Evolutionary conservation across 2,888 invertebrate species (phyloP), one percentile per base, ranked within the genome.

Genomic region (Hetaerina titia): DNA sequence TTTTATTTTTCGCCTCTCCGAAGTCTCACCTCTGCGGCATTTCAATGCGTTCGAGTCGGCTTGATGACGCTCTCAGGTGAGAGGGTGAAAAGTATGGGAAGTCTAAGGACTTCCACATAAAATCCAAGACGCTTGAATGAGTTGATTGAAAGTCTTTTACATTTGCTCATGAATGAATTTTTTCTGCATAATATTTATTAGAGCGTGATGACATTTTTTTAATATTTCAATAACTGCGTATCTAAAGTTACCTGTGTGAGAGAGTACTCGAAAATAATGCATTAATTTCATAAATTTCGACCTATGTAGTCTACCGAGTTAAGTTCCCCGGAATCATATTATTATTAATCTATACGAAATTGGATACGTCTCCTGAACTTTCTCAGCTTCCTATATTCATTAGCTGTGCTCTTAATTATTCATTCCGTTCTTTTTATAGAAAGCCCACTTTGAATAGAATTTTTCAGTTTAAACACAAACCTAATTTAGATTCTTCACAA

Each of bases 1-100:
- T 81, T 81, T 81, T 31, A 81, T 81, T 81, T 81, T 81, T 31
- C 31, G 31, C 11, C 81, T 31, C 81, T 81, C 81, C 81, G 81
- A 25, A 25, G 25, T 45, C 13, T 81, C 81, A 31, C 31, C 31
- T 31, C 81, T 81, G 81, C 81, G 81, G 81, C 81, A 31, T 81
- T 81, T 81, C 81, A 81, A 31, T 81, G 81, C 81, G 81, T 81
- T 81, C 31, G 81, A 81, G 81, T 31, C 81, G 13, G 81, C 81
- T 31, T 81, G 81, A 81, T 81, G 81, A 81, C 81, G 81, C 81
- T 81, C 81, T 6, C 81, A 81, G 81, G 22, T 22, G 22, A 31
- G 81, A 81, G 81, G 81, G 81, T 22, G 81, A 13, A 45, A 81
- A 15, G 81, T 31, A 11, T 25, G 81, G 81, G 31, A 81, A 81